Evolutionary conservation across 1,140 invertebrate species (phyloP), one percentile per base, ranked within the genome.

Genomic region (Campoletis sonorensis): DNA sequence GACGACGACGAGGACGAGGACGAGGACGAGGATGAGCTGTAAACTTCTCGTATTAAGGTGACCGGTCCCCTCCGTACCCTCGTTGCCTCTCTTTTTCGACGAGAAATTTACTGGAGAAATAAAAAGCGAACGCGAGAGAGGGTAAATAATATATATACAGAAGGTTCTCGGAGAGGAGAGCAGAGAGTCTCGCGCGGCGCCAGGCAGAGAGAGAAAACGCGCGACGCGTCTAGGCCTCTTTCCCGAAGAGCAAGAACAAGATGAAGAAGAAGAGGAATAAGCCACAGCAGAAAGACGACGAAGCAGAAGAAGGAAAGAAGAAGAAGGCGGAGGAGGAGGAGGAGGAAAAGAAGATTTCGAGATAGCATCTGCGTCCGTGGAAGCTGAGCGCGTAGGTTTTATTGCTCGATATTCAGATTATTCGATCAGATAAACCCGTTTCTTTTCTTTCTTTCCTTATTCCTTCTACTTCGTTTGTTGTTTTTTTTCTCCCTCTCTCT

Each of bases 341-440:
- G 75, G 78, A 84, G 79, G 81, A 81, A 85, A 85, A 83, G 76
- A 83, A 82, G 82, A 73, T 75, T 80, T 73, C 54, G 64, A 88
- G 89, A 90, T 90, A 89, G 75, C 86, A 90, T 91, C 90, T 85
- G 61, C 80, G 84, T 84, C 79, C 77, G 49, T 83, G 85, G 82
- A 84, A 81, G 80, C 71, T 72, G 72, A 82, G 82, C 83, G 83
- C 86, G 84, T 85, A 85, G 64, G 75, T 90, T 92, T 92, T 91
- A 91, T 91, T 90, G 89, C 89, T 88, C 87, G 89, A 91, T 91
- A 91, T 91, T 87, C 87, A 88, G 88, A 88, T 88, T 88, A 88
- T 89, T 91, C 90, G 89, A 89, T 91, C 87, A 91, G 88, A 89
- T 89, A 88, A 88, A 89, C 88, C 83, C 84, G 81, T 81, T 80